A percentile compares a stretch with the other conserved stretches of the same genome.
These are phyloP conservation scores for Sminthurinus signatus DNA, from an alignment of 1,140 invertebrate genomes.

Conservation along the genomic window DNA sequence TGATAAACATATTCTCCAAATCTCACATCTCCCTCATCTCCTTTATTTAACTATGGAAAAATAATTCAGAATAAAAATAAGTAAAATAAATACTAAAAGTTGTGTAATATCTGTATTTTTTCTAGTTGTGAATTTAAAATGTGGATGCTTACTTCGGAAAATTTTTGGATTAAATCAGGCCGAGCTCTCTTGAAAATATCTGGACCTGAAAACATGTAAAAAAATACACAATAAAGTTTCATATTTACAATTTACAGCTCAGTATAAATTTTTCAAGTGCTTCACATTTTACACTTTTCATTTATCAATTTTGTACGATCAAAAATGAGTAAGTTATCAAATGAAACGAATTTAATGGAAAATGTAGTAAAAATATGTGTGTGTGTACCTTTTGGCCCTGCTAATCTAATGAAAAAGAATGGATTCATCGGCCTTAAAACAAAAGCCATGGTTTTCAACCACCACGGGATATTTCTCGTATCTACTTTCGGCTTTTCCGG, in stretches of 20 bases:
- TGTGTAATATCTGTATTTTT: no score
- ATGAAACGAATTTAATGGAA: not conserved
- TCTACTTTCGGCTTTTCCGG: conserved; percentile 67
- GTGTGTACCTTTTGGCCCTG: conserved; percentile 73
- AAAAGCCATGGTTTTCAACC: conserved; percentile 14
- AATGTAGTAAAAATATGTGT: not conserved
- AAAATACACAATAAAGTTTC: not conserved
- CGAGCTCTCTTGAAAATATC: conserved; percentile 76
- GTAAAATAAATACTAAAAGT: no score
- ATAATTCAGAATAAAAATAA: no score
- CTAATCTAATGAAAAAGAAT: conserved; percentile 74
- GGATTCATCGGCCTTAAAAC: conserved; percentile 72
- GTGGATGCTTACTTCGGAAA: no score
- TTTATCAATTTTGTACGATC: not conserved
- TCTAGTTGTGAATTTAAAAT: no score
- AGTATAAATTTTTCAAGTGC: no score
- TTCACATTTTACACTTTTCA: no score
- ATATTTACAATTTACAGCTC: no score
- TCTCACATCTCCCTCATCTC: conserved; percentile 61
- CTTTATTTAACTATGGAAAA: conserved; percentile 62
- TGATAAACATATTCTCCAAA: conserved; percentile 96
- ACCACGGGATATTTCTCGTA: conserved; percentile 18
- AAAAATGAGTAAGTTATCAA: not conserved
- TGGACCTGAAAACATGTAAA: conserved; percentile 62
- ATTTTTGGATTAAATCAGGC: conserved; percentile 83